Evolutionary conservation across 2,797 vertebrate genomes (phyloP).

Genomic region (Poeciliopsis infans): DNA sequence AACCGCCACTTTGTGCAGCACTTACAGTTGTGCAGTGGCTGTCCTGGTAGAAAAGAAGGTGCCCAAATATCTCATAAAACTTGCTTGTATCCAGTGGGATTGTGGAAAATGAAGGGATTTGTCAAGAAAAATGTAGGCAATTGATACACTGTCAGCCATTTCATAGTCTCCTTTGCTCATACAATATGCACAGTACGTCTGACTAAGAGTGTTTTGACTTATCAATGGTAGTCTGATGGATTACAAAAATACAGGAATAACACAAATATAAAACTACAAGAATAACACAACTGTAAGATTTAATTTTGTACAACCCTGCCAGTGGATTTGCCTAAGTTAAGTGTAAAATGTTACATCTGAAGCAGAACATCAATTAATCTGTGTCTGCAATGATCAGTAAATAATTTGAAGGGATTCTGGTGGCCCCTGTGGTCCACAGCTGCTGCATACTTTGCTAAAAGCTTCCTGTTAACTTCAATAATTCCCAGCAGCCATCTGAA

Average conservation of each 20-base stretch:
- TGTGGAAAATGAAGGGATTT: too few species aligned
- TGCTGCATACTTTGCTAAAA: constrained; percentile 9
- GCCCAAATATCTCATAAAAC: too few species aligned
- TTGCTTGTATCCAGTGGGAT: too few species aligned
- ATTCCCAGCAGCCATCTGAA: constrained; percentile 18
- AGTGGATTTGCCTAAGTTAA: background rate
- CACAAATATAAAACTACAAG: background rate
- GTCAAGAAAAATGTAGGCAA: too few species aligned
- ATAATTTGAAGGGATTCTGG: constrained; percentile 6
- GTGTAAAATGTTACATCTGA: background rate
- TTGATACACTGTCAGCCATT: too few species aligned
- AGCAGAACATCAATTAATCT: constrained; percentile 1
- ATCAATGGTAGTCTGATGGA: background rate
- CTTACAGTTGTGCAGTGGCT: too few species aligned
- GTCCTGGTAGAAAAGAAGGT: too few species aligned
- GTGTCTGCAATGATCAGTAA: background rate
- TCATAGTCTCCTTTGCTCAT: too few species aligned
- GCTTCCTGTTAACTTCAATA: constrained; percentile 19
- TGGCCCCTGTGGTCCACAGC: constrained; percentile 8
- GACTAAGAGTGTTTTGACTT: background rate
- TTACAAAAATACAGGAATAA: background rate
- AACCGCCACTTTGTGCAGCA: too few species aligned
- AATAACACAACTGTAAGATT: background rate
- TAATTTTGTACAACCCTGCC: background rate
- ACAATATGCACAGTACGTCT: too few species aligned